phyloP scores from a whole-genome alignment of 1,140 invertebrate species.

The Tetragonula clypearis region DNA sequence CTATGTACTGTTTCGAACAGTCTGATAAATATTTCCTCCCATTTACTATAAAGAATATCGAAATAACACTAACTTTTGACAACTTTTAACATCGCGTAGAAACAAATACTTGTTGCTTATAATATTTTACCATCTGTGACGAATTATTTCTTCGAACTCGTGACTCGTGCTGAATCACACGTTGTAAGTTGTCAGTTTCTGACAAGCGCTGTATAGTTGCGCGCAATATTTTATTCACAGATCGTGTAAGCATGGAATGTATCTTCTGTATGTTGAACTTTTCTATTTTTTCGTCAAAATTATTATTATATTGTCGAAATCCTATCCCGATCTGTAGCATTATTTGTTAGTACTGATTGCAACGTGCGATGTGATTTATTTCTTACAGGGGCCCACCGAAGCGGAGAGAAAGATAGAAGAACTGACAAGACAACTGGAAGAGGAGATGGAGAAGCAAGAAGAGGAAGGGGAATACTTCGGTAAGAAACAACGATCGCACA shows the following conservation, averaged over 20 bases:
- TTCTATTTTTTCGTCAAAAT: background rate
- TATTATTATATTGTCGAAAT: conserved; percentile 9
- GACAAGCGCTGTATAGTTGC: conserved; percentile 29
- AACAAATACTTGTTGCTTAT: background rate
- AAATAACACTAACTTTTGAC: background rate
- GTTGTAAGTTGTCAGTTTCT: conserved; percentile 44
- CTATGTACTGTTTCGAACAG: conserved; percentile 14
- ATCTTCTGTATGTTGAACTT: background rate
- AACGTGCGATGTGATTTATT: conserved; percentile 46
- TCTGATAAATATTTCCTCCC: background rate
- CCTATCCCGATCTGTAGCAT: background rate
- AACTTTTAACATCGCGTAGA: background rate
- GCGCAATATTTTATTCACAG: conserved; percentile 54
- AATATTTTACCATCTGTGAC: conserved; percentile 25
- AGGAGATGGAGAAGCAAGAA: conserved; percentile 96
- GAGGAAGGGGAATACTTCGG: conserved; percentile 98
- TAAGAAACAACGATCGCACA: conserved; percentile 79
- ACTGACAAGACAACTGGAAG: conserved; percentile 93
- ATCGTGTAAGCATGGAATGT: conserved; percentile 23
- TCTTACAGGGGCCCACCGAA: conserved; percentile 89
- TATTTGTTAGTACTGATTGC: conserved; percentile 34
- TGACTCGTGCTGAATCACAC: conserved; percentile 54
- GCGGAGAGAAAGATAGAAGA: conserved; percentile 96
- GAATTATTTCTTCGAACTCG: conserved; percentile 50
- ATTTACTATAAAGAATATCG: background rate